These are phyloP conservation scores for Luscinia luscinia DNA, from an alignment of 2,797 vertebrate genomes.

Conservation along the genomic window DNA sequence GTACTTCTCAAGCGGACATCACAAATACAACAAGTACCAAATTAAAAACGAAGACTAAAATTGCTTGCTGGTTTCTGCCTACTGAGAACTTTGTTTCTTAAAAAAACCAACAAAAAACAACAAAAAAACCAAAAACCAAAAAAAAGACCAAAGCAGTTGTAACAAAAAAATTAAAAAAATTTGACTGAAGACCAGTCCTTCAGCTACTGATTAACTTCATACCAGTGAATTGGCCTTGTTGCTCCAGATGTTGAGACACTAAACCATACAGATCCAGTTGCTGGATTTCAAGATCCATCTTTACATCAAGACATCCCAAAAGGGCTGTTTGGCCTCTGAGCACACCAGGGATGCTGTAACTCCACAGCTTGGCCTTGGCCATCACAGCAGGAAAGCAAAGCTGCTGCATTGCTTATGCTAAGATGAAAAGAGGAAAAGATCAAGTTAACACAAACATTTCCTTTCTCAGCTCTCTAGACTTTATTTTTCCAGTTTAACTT, in stretches of 20 bases:
- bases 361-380: background rate
- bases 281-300: background rate
- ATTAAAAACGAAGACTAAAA: background rate
- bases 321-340: background rate
- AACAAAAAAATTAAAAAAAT: background rate
- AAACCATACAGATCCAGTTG: background rate
- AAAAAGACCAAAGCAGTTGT: background rate
- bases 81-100: background rate
- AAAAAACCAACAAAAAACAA: background rate
- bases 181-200: background rate
- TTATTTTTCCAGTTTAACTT: conserved; percentile 19
- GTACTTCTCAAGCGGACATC: background rate
- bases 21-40: background rate
- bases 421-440: conserved; percentile 12
- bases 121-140: background rate
- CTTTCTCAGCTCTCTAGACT: background rate
- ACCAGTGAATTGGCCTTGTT: background rate
- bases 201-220: background rate
- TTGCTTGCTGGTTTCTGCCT: background rate
- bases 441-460: conserved; percentile 18
- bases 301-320: background rate
- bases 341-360: accelerated
- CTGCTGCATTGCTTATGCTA: background rate
- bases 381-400: conserved; percentile 6
- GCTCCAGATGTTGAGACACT: background rate